Evolutionary conservation across 2,888 invertebrate genomes (phyloP).

Genomic region (Laspeyria flexula): DNA sequence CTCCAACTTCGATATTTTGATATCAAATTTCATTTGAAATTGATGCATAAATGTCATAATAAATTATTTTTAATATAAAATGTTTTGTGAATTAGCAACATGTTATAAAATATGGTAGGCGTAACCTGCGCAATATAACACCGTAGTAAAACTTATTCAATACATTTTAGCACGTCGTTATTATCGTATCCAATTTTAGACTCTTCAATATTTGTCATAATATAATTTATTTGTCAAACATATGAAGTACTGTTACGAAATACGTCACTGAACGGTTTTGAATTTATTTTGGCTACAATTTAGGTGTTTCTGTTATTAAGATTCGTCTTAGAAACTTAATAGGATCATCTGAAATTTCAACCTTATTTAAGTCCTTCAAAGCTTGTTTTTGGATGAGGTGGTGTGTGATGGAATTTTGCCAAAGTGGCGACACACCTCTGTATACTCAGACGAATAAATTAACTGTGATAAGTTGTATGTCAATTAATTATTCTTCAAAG

Average conservation of each 20-base stretch:
- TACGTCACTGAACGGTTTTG: constrained; percentile 65
- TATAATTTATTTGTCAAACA: constrained; percentile 56
- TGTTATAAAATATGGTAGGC: not conserved
- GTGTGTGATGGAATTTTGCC: constrained; percentile 72
- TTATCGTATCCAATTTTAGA: constrained; percentile 49
- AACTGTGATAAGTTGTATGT: constrained; percentile 84
- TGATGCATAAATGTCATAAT: not conserved
- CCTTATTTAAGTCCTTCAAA: constrained; percentile 38
- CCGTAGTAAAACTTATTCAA: constrained; percentile 7
- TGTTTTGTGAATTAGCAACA: not conserved
- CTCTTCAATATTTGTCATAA: constrained; percentile 27
- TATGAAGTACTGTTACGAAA: constrained; percentile 64
- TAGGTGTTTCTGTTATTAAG: constrained; percentile 67
- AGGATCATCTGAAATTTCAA: constrained; percentile 32
- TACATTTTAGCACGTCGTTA: constrained; percentile 26
- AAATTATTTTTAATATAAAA: no score
- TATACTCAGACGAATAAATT: constrained; percentile 83
- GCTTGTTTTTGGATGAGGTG: constrained; percentile 41
- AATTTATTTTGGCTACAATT: constrained; percentile 81
- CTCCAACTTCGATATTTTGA: no score
- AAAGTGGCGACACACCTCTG: constrained; percentile 78
- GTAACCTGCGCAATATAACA: constrained; percentile 8
- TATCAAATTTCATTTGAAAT: not conserved
- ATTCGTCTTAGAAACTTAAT: constrained; percentile 58
- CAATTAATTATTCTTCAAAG: constrained; percentile 86